Base-by-base conservation (phyloP, 2,113 vertebrate species). In the Odobenus rosmarus region DNA sequence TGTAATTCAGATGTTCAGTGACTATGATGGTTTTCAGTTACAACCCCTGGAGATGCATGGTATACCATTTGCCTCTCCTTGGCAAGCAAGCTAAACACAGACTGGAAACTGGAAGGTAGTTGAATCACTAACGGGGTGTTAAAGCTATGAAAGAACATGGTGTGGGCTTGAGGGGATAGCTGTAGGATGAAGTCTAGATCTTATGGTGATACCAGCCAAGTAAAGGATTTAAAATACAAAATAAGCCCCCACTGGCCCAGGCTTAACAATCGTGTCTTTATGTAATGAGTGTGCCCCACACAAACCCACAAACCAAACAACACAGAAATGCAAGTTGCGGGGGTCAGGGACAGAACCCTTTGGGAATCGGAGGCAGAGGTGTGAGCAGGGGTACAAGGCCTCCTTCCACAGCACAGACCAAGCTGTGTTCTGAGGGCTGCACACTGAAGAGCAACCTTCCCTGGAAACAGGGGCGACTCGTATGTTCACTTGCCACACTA, bases 381-480 rank as follows among this genome's bases (percentile, higher is more conserved):
- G 0, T 9, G 12, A 7, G 31, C 5, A 12, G 10, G 26, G 7
- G 24, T 53, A 10, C 26, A 1, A n/a, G 53, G 61, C 51, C 69
- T 46, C 7, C 10, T 42, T 39, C 8, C 19, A 11, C 9, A 14
- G 13, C 23, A 10, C 31, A 51, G 51, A 9, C 57, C 12, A 5
- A 13, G 24, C 5, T 1, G 0, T 39, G 33, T 7, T 62, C 55
- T 1, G 2, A 21, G 14, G 46, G 14, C 49, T 28, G 15, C 9
- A n/a, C 1, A 0, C 18, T 13, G 53, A 61, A n/a, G 13, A 42
- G 36, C 23, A 15, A 28, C 15, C 13, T 0, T 0, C 62, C 24
- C 18, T 3, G 9, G 81, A 24, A 59, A 9, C 0, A 0, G 26
- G 5, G 26, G 26, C 4, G 14, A 33, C 1, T 1, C 7, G 3